Conservation (phyloP, 2,888 invertebrate genomes). For the Psylliodes chrysocephalus region DNA sequence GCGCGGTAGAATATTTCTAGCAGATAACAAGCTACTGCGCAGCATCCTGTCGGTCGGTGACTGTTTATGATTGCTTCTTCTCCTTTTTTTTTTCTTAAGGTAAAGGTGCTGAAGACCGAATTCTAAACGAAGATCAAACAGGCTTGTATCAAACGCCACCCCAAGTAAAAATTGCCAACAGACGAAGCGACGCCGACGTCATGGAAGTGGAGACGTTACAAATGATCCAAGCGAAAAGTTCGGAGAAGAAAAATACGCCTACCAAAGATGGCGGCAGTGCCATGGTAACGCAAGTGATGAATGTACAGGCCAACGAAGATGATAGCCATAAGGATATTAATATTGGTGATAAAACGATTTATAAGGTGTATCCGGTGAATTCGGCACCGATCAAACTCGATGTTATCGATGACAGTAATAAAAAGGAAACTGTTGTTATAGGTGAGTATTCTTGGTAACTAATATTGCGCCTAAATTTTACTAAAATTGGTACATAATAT, state of each 20-base stretch:
- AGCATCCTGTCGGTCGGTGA: too few relatives aligned
- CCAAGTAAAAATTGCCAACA: conserved; percentile 63
- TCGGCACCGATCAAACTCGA: conserved; percentile 66
- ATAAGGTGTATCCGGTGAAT: conserved; percentile 72
- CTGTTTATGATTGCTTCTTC: too few relatives aligned
- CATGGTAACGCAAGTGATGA: conserved; percentile 28
- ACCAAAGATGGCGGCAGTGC: conserved; percentile 28
- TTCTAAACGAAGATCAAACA: conserved; percentile 56
- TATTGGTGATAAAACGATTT: conserved; percentile 61
- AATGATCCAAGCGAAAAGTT: conserved; percentile 72
- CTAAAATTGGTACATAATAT: too few relatives aligned
- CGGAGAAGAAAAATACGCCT: conserved; percentile 57
- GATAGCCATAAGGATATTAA: conserved; percentile 46
- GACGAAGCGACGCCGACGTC: conserved; percentile 65
- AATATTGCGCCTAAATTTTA: too few relatives aligned
- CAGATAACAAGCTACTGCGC: too few relatives aligned
- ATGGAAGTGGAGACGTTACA: conserved; percentile 73
- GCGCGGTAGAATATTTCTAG: too few relatives aligned
- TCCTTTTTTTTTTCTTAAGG: too few relatives aligned
- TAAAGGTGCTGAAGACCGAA: conserved; percentile 54
- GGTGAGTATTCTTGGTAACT: conserved; percentile 51
- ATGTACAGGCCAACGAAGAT: conserved; percentile 40
- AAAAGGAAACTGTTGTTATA: conserved; percentile 68
- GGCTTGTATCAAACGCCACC: conserved; percentile 60
- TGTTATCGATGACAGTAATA: conserved; percentile 61